These are phyloP conservation scores for Dryococelus australis DNA, from an alignment of 2,888 invertebrate species.

Conservation along the genomic window DNA sequence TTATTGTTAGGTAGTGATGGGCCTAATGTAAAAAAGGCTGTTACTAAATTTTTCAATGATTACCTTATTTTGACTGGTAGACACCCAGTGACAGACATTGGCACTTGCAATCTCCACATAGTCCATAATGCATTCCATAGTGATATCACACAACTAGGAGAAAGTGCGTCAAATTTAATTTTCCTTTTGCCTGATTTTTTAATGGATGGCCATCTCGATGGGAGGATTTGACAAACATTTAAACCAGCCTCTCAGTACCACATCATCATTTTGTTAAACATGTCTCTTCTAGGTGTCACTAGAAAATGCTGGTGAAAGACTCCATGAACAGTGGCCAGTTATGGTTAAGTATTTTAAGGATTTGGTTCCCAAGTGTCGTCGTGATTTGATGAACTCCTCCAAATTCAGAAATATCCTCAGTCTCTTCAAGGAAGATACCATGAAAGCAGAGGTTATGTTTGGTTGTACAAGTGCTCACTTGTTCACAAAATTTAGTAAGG, in stretches of 20 bases:
- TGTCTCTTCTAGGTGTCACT: background rate
- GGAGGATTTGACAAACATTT: background rate
- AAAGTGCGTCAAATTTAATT: background rate
- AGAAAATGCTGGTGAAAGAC: background rate
- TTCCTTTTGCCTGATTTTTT: slow-evolving; percentile 9
- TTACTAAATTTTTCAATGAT: background rate
- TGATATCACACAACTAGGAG: background rate
- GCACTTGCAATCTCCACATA: background rate
- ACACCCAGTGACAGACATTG: background rate
- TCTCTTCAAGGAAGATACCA: background rate
- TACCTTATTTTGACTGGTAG: background rate
- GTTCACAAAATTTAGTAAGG: background rate
- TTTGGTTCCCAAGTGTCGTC: background rate
- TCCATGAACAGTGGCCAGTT: background rate
- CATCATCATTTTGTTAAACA: background rate
- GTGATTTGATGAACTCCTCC: background rate
- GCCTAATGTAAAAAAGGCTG: background rate
- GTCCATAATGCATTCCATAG: background rate
- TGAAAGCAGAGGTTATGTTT: slow-evolving; percentile 19
- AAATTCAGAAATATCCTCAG: background rate
- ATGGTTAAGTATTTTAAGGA: background rate
- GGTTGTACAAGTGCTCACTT: slow-evolving; percentile 20
- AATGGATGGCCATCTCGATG: slow-evolving; percentile 9
- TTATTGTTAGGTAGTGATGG: background rate
- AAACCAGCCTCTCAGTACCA: background rate